Evolutionary conservation across 2,113 vertebrate genomes (phyloP), one percentile per base, ranked within the genome.

Genomic region (Mixornis gularis): DNA sequence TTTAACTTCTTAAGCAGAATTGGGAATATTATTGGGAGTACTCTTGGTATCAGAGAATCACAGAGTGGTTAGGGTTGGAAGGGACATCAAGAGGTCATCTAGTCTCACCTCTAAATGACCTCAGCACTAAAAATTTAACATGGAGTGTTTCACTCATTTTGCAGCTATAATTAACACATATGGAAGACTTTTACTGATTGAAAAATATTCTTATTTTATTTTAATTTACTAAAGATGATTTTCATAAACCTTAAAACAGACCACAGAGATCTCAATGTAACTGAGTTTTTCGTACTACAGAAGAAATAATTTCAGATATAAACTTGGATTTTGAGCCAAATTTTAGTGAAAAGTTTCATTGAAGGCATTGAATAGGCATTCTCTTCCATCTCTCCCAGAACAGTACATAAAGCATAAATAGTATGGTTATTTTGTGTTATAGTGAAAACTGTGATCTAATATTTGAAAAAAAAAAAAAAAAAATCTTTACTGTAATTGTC

Each of bases 31-130:
- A 25, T 30, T 55, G 0, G 30, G 14, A 71, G 62, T 49, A 72
- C 7, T 34, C 8, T 70, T 68, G 44, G 78, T 36, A 60, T 12
- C 27, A 73, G 16, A 65, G 12, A 58, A 72, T 36, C 9, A 22
- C 65, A 58, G 12, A 72, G 32, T 29, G 16, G 1, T 51, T 51
- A 64, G 5, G 14, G 17, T 79, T 32, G 17, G 21, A 71, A 51
- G 27, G 32, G 12, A 44, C 8, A 10, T 43, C 0, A 1, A 41
- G 43, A n/a, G 6, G 11, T 24, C 22, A 20, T n/a, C 38, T 38
- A 44, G 16, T n/a, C 22, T 51, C 38, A 43, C 7, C 14, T n/a
- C 27, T 59, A 65, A 43, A 65, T 3, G 20, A 58, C 12, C 8
- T 81, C 41, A 87, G 27, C 22, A 27, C 3, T 21, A 43, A 76